A percentile compares a stretch with the other conserved stretches of the same genome.
These are phyloP conservation scores for Vulpes lagopus DNA, from an alignment of 2,113 vertebrate species.

Conservation along the genomic window DNA sequence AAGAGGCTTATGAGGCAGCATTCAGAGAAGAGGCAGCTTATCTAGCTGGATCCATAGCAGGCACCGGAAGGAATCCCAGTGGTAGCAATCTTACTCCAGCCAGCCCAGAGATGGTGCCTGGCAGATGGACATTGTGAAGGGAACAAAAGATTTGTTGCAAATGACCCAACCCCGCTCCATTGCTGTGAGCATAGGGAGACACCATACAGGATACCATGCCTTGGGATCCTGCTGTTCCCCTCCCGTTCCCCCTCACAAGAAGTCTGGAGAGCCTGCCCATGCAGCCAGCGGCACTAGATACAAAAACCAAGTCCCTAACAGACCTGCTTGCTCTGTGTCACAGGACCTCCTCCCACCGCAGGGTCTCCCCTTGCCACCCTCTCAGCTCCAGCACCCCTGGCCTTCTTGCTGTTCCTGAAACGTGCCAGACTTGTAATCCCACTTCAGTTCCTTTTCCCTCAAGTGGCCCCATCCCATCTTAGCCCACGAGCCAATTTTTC, in stretches of 20 bases:
- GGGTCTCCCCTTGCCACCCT: not conserved
- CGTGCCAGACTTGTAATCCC: not conserved
- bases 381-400: not conserved
- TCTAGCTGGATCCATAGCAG: not conserved
- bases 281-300: too few relatives aligned
- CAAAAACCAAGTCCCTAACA: not conserved
- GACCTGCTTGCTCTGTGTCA: not conserved
- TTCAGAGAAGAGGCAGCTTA: not conserved
- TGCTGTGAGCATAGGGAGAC: not conserved
- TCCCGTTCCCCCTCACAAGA: not conserved
- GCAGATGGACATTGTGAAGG: not conserved
- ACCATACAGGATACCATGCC: not conserved
- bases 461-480: not conserved
- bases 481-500: not conserved
- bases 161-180: not conserved
- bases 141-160: not conserved
- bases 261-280: not conserved
- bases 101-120: not conserved
- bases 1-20: not conserved
- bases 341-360: not conserved
- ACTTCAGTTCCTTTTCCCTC: not conserved
- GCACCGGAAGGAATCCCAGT: not conserved
- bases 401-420: not conserved
- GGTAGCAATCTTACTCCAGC: not conserved
- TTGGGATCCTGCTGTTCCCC: not conserved